phyloP scores from a whole-genome alignment of 2,797 vertebrate genomes.

The Esox lucius region DNA sequence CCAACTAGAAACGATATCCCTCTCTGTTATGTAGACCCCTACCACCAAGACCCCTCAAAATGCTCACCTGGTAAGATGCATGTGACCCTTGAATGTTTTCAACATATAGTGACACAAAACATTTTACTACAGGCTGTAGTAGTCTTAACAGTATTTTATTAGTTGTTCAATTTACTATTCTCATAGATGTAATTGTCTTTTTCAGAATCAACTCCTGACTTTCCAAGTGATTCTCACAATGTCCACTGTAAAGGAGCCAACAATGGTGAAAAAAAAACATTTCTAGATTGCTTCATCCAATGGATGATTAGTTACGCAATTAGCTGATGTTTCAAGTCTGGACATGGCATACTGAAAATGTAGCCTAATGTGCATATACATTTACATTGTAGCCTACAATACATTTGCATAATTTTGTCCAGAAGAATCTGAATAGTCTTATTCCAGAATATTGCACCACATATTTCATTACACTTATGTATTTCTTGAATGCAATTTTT shows the following conservation, averaged over 20 bases:
- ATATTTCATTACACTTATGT: background rate
- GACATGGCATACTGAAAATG: background rate
- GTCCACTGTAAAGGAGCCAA: constrained; percentile 83
- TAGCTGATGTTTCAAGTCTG: background rate
- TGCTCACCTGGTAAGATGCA: constrained; percentile 73
- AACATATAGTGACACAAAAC: background rate
- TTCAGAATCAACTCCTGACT: constrained; percentile 81
- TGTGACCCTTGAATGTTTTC: background rate
- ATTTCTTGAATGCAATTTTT: background rate
- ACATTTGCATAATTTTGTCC: background rate
- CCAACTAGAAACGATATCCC: background rate
- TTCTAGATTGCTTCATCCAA: background rate
- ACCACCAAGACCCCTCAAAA: constrained; percentile 69
- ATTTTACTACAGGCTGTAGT: background rate
- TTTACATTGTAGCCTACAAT: too few species aligned
- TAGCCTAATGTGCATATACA: background rate
- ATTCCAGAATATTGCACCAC: constrained; percentile 3
- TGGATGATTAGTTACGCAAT: background rate
- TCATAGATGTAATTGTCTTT: constrained; percentile 24
- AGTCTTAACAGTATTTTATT: background rate
- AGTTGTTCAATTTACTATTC: background rate
- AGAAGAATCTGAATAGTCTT: background rate
- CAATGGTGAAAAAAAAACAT: constrained; percentile 42
- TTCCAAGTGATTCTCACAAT: constrained; percentile 88
- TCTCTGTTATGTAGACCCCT: constrained; percentile 51